Conservation (phyloP, 1,140 invertebrate genomes). For the Hyles euphorbiae region DNA sequence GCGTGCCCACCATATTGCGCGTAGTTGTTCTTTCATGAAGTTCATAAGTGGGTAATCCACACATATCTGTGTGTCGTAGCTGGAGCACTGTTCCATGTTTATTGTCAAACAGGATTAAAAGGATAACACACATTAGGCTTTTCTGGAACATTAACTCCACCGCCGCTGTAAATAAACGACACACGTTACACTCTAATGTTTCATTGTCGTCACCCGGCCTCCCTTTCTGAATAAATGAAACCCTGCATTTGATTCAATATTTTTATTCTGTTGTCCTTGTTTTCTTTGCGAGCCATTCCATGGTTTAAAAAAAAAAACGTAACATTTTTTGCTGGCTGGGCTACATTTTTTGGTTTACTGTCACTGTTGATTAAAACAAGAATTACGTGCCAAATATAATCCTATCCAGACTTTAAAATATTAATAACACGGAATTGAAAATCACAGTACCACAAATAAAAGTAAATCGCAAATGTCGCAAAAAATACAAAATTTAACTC, state of each 20-base stretch:
- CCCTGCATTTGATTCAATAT: constrained; percentile 18
- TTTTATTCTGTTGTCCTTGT: constrained; percentile 7
- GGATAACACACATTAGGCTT: constrained; percentile 40
- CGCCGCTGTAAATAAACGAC: constrained; percentile 30
- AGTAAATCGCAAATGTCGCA: too few relatives aligned
- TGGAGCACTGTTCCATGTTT: constrained; percentile 31
- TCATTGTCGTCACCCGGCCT: constrained; percentile 30
- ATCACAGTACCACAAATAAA: too few relatives aligned
- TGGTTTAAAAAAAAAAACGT: not conserved
- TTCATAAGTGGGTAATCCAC: constrained; percentile 28
- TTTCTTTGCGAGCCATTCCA: not conserved
- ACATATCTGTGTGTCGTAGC: constrained; percentile 28
- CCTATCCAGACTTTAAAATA: too few relatives aligned
- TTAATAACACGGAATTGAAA: too few relatives aligned
- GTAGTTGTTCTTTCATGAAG: constrained; percentile 23
- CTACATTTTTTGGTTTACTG: too few relatives aligned
- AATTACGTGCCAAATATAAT: too few relatives aligned
- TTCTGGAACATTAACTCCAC: constrained; percentile 43
- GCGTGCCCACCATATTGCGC: not conserved
- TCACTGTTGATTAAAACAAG: too few relatives aligned
- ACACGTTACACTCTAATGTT: constrained; percentile 36
- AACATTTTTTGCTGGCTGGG: too few relatives aligned
- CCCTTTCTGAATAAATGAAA: constrained; percentile 23
- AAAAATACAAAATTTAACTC: too few relatives aligned
- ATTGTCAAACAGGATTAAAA: constrained; percentile 48